phyloP scores from a whole-genome alignment of 2,888 invertebrate species.

The Tetheella fluctuosa region DNA sequence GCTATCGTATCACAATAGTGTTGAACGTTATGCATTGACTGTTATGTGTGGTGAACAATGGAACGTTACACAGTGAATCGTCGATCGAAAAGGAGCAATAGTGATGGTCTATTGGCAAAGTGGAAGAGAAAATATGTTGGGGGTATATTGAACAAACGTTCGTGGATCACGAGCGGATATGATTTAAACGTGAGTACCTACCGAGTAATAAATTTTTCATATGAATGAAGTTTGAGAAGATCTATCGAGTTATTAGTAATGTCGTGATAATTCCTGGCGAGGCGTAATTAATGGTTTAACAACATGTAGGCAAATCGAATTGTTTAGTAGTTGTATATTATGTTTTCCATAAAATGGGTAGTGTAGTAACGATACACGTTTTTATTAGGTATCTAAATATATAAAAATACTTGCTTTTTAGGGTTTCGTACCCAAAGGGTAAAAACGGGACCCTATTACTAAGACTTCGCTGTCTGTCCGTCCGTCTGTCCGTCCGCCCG shows the following conservation, averaged over 20 bases:
- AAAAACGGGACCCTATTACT: too few species aligned
- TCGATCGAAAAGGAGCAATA: slow-evolving; percentile 67
- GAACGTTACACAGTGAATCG: slow-evolving; percentile 72
- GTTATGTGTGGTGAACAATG: slow-evolving; percentile 56
- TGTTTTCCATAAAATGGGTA: too few species aligned
- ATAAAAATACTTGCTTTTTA: too few species aligned
- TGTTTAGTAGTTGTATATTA: not conserved
- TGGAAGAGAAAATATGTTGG: slow-evolving; percentile 70
- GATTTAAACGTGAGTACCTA: slow-evolving; percentile 71
- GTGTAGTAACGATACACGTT: too few species aligned
- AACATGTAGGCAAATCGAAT: slow-evolving; percentile 5
- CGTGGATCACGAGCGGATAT: slow-evolving; percentile 72
- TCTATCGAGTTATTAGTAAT: slow-evolving; percentile 16
- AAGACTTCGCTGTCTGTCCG: too few species aligned
- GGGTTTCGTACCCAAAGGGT: too few species aligned
- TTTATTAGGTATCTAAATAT: too few species aligned
- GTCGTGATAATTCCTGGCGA: slow-evolving; percentile 1
- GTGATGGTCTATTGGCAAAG: slow-evolving; percentile 66
- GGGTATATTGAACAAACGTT: slow-evolving; percentile 58
- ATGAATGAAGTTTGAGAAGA: slow-evolving; percentile 22
- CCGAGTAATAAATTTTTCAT: not conserved
- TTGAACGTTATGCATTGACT: slow-evolving; percentile 45
- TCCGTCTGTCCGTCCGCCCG: too few species aligned
- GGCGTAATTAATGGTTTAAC: slow-evolving; percentile 18
- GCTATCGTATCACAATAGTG: slow-evolving; percentile 54